Evolutionary conservation across 2,888 invertebrate species (phyloP), one percentile per base, ranked within the genome.

Genomic region (Sepiola atlantica): DNA sequence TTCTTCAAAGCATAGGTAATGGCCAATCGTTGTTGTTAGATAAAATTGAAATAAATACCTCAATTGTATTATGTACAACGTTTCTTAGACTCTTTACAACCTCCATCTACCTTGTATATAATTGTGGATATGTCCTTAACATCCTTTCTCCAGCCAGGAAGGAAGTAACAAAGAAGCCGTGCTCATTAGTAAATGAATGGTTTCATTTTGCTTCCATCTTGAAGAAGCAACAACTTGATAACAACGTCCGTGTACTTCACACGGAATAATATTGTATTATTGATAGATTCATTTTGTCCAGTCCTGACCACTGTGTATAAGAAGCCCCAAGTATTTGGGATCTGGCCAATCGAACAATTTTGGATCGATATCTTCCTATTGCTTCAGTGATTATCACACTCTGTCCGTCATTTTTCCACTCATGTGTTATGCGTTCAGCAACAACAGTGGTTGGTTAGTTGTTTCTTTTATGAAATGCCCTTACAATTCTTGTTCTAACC

Each of bases 361-460:
- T n/a, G 77, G 77, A 77, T 77, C 77, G 32, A 77, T 77, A 77
- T 77, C n/a, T 77, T 77, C 77, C 77, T n/a, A n/a, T n/a, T 77
- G 77, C n/a, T 77, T 77, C 77, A 77, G n/a, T 77, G 77, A 77
- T 77, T 77, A n/a, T 77, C n/a, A 77, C 77, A 77, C 77, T 77
- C 77, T 77, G n/a, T 77, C 77, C 77, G 77, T 77, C n/a, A 32
- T 77, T 32, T 77, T 77, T 77, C 77, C 32, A n/a, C 16, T 32
- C 32, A 14, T 77, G 16, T 18, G n/a, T 77, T 32, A 77, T 77
- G n/a, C 77, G 32, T 77, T 16, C n/a, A 77, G 77, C 77, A 77
- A 77, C 77, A 77, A 77, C n/a, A 16, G n/a, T 32, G n/a, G 77
- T 77, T n/a, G n/a, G 32, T 77, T 45, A 45, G 45, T 2, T 8